Evolutionary conservation across 2,888 invertebrate genomes (phyloP), one percentile per base, ranked within the genome.

Genomic region (Hedya salicella): DNA sequence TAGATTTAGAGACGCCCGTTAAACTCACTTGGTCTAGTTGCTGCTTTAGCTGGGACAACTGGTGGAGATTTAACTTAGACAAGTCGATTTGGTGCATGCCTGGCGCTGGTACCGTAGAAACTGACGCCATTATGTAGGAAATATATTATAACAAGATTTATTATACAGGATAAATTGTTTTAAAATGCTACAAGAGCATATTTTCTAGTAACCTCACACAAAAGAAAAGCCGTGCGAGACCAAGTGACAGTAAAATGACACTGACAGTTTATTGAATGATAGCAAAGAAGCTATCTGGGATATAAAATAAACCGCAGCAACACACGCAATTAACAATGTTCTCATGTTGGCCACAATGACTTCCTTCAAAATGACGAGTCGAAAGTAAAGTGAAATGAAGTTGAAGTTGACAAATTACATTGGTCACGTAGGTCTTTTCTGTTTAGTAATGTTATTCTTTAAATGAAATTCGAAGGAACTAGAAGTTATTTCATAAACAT

Each of bases 1-100:
- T 21, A n/a, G 59, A 36, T 32, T 57, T 56, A 50, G 62, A 67
- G 36, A 39, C 42, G 25, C 0, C 5, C 2, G 4, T 25, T 25
- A 48, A 65, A 71, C 75, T 75, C 76, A 96, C 96, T 93, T 96
- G 96, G 87, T 98, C 97, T 73, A 98, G 91, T 91, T 97, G 97
- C 79, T 96, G 96, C 85, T 97, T 97, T 63, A 98, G 89, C 78
- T 96, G 95, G 72, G 95, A 95, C 81, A 98, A 93, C 87, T 97
- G 97, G 74, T 95, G 95, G 60, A 97, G 87, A 86, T 94, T 96
- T 72, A 98, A 91, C 78, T 96, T 96, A 3, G 95, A 95, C 75
- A 98, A 92, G 89, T 97, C 97, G 71, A 97, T 95, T 89, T 96
- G 95, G 78, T 96, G 95, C 90, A 95, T 93, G 68, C 95, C 94